These are phyloP conservation scores for Brachyalestes nurse DNA, from an alignment of 2,797 vertebrate genomes.

Conservation along the genomic window DNA sequence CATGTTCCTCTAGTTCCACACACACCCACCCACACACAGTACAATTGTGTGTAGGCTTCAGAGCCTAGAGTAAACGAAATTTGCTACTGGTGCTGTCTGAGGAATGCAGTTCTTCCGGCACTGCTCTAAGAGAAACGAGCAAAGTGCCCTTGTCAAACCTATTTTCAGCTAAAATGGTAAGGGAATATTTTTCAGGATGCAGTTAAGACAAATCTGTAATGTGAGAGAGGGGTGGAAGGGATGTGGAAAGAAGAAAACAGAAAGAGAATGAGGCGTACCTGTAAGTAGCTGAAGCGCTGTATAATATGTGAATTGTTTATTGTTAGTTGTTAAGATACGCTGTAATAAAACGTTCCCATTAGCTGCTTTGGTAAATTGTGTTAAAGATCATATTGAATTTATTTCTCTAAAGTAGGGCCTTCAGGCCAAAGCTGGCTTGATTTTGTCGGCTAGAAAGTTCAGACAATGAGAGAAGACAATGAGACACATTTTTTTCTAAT, in stretches of 20 bases:
- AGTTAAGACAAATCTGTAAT: constrained; percentile 23
- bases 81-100: background rate
- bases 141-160: constrained; percentile 51
- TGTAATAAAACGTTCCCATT: background rate
- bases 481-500: too few relatives aligned
- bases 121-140: constrained; percentile 44
- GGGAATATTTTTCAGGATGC: constrained; percentile 25
- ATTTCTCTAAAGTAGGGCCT: too few relatives aligned
- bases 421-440: too few relatives aligned
- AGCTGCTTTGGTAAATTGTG: background rate
- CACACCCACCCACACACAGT: background rate
- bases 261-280: background rate
- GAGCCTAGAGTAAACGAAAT: constrained; percentile 31
- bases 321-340: background rate
- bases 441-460: too few relatives aligned
- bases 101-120: constrained; percentile 74
- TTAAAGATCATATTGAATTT: background rate
- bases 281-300: background rate
- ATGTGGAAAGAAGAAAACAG: background rate
- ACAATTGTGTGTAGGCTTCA: constrained; percentile 50
- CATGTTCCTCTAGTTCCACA: background rate
- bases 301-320: background rate
- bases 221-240: background rate
- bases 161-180: constrained; percentile 37
- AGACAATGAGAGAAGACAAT: too few relatives aligned